Percentiles rank a stretch among this genome's conserved stretches.
Conservation (phyloP, 1,140 invertebrate species). For the Drosophila truncata region DNA sequence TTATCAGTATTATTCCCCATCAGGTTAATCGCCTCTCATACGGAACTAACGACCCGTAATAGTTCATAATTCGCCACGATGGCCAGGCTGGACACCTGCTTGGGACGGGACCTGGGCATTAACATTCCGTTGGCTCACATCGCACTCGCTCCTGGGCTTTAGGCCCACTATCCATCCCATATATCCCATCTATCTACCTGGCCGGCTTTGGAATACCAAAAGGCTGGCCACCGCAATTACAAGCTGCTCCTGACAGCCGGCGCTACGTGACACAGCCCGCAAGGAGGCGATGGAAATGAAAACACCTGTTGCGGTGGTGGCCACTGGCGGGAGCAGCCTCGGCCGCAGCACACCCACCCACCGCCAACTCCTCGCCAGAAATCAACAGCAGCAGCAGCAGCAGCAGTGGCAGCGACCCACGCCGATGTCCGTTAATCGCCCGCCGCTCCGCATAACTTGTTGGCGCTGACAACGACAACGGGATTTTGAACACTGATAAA, state of each 20-base stretch:
- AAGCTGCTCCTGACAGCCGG: constrained; percentile 64
- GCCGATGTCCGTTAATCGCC: constrained; percentile 60
- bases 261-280: constrained; percentile 73
- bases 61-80: constrained; percentile 49
- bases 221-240: constrained; percentile 75
- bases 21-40: constrained; percentile 43
- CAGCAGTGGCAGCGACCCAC: constrained; percentile 13
- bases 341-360: constrained; percentile 9
- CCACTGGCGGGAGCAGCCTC: constrained; percentile 35
- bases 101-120: constrained; percentile 36
- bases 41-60: constrained; percentile 51
- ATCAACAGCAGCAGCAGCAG: constrained; percentile 1
- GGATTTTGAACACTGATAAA: constrained; percentile 78
- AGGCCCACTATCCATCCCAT: constrained; percentile 9
- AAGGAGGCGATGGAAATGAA: constrained; percentile 26
- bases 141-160: constrained; percentile 22
- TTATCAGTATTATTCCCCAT: constrained; percentile 46
- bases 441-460: constrained; percentile 70
- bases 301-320: constrained; percentile 71
- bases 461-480: constrained; percentile 80
- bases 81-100: constrained; percentile 42
- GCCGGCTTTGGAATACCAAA: constrained; percentile 66
- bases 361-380: constrained; percentile 18
- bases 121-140: constrained; percentile 49
- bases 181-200: constrained; percentile 9